Evolutionary conservation across 2,797 vertebrate genomes (phyloP), one percentile per base, ranked within the genome.

Genomic region (Parambassis ranga): DNA sequence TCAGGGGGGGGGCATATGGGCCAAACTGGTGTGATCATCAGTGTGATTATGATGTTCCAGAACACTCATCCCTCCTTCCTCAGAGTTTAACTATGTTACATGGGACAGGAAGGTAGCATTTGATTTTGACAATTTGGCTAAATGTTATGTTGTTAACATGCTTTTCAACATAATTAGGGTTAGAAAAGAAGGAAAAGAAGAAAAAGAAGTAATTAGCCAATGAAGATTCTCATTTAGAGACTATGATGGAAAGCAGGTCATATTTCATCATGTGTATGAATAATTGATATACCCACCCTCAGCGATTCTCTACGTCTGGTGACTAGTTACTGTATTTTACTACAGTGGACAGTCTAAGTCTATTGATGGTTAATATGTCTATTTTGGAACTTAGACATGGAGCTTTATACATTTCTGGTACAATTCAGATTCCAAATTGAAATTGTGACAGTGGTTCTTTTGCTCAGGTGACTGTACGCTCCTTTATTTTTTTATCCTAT

Each of bases 211-310:
- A n/a, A n/a, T n/a, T n/a, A 6, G 19, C 2, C 4, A 19, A 35
- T 24, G 27, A 13, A 49, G 10, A 37, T 31, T 51, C 39, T 72
- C 33, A 43, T 56, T 65, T 18, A 23, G 19, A 53, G 31, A 19
- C 38, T 61, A 6, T 24, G 11, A 36, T 39, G 24, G 33, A 37
- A 32, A 44, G 53, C 56, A 62, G 67, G 55, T 50, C 46, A 16
- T 41, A 58, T 81, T 74, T 75, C 56, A 76, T 27, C 18, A 16
- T 58, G 58, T 60, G 8, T 67, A 67, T 89, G 57, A 86, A 83
- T 87, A 83, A 84, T 85, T 74, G 13, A 85, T 83, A 62, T 8
- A 13, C 56, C 56, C 30, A 76, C 24, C 44, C 11, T 65, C 39
- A 32, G 55, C 55, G 42, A 62, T 71, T 74, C 60, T 74, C 13